Evolutionary conservation across 2,888 invertebrate species (phyloP).

Genomic region (Pocota personata): DNA sequence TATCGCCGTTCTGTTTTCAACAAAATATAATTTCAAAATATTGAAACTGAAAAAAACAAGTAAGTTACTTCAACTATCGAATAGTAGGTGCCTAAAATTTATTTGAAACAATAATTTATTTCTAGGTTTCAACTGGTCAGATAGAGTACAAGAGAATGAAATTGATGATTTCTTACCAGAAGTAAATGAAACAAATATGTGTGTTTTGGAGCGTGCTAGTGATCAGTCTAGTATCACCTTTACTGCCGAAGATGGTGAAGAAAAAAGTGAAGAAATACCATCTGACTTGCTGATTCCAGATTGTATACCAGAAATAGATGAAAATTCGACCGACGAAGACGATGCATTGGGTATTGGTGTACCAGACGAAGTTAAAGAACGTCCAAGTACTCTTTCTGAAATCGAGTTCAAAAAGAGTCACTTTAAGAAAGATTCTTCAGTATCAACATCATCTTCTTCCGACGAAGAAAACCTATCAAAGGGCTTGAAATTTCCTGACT

Average conservation of each 20-base stretch:
- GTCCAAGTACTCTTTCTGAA: slow-evolving; percentile 36
- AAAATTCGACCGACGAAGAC: slow-evolving; percentile 79
- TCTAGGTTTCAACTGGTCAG: slow-evolving; percentile 77
- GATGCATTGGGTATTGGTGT: slow-evolving; percentile 75
- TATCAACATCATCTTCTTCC: slow-evolving; percentile 81
- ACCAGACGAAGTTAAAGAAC: slow-evolving; percentile 30
- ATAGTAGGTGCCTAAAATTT: too few relatives aligned
- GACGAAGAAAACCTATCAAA: slow-evolving; percentile 81
- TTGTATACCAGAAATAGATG: slow-evolving; percentile 82
- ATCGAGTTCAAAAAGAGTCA: slow-evolving; percentile 81
- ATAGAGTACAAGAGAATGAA: slow-evolving; percentile 77
- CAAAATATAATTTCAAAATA: slow-evolving; percentile 80
- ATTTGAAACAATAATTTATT: not conserved
- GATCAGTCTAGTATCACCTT: slow-evolving; percentile 79
- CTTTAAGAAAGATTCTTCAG: slow-evolving; percentile 81
- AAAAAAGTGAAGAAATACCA: slow-evolving; percentile 81
- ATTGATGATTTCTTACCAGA: slow-evolving; percentile 82
- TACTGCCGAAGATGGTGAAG: slow-evolving; percentile 77
- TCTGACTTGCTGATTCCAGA: slow-evolving; percentile 81
- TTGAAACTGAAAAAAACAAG: slow-evolving; percentile 79
- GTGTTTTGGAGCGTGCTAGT: slow-evolving; percentile 80
- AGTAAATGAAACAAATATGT: slow-evolving; percentile 79
- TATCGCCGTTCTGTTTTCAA: slow-evolving; percentile 78
- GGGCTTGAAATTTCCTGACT: slow-evolving; percentile 81
- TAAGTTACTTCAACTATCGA: slow-evolving; percentile 71